These are phyloP conservation scores for Ammodramus savannarum DNA, from an alignment of 2,113 vertebrate species.

Conservation along the genomic window DNA sequence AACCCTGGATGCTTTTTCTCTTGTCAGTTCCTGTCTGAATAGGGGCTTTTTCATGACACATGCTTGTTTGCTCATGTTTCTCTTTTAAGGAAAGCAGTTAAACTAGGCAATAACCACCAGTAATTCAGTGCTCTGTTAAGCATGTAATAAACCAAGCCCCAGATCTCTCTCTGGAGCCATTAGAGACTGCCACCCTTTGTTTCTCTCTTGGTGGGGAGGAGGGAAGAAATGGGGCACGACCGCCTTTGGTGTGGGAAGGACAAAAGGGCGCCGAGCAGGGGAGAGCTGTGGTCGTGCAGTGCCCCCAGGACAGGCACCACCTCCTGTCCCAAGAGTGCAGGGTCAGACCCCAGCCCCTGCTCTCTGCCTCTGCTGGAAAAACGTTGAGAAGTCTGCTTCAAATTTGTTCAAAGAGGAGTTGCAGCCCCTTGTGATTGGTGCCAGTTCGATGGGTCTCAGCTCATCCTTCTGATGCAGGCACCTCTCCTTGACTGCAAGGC, in stretches of 20 bases:
- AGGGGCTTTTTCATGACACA: slow-evolving; percentile 35
- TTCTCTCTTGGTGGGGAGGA: neutral
- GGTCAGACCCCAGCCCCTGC: neutral
- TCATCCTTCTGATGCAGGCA: neutral
- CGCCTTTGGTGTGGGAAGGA: neutral
- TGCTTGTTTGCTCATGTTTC: slow-evolving; percentile 49
- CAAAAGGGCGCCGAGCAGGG: neutral
- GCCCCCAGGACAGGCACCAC: neutral
- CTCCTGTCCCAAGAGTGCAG: neutral
- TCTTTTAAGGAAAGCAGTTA: slow-evolving; percentile 48
- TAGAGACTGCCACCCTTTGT: slow-evolving; percentile 7
- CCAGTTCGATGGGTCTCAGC: accelerated
- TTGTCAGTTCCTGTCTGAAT: slow-evolving; percentile 45
- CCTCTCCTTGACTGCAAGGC: neutral
- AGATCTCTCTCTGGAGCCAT: neutral
- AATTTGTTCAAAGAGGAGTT: neutral
- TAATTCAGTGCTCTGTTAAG: slow-evolving; percentile 59
- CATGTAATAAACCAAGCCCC: slow-evolving; percentile 43
- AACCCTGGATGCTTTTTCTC: neutral
- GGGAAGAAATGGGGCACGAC: neutral
- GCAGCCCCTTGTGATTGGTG: neutral
- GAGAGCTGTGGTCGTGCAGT: accelerated
- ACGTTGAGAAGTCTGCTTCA: neutral
- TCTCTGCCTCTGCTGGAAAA: neutral
- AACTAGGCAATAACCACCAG: slow-evolving; percentile 26